Percentiles rank a stretch among this genome's conserved stretches.
These are phyloP conservation scores for Acropora tenuis DNA, from an alignment of 64 coral and sea anemone species.

Conservation along the genomic window DNA sequence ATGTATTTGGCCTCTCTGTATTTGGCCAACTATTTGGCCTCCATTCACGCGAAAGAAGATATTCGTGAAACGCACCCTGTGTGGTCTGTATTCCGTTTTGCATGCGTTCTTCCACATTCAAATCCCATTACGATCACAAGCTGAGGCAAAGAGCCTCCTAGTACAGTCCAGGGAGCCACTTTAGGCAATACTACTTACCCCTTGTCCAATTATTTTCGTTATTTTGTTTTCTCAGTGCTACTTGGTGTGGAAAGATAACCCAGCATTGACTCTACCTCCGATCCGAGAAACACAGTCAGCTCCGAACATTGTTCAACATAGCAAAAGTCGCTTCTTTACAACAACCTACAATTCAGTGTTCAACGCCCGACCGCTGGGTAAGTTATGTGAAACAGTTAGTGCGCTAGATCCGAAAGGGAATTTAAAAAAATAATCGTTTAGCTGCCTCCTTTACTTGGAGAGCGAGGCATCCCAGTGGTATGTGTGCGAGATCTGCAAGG, in stretches of 20 bases:
- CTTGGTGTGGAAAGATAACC: slow-evolving; percentile 66
- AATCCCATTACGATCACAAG: too few relatives aligned
- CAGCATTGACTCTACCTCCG: slow-evolving; percentile 20
- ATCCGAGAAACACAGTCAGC: slow-evolving; percentile 37
- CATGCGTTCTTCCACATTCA: too few relatives aligned
- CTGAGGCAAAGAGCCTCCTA: background rate
- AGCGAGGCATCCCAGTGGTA: too few relatives aligned
- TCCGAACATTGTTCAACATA: slow-evolving; percentile 56
- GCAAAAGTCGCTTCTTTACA: slow-evolving; percentile 64
- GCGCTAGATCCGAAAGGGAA: background rate
- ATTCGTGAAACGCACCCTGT: too few relatives aligned
- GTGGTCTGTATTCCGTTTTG: too few relatives aligned
- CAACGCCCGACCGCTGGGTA: slow-evolving; percentile 53
- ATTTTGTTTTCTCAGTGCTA: slow-evolving; percentile 36
- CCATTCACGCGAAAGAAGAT: too few relatives aligned
- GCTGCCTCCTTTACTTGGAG: too few relatives aligned
- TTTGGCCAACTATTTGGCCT: too few relatives aligned
- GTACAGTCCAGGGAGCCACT: background rate
- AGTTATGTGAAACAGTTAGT: background rate
- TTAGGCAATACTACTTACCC: too few relatives aligned
- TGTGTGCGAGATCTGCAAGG: too few relatives aligned
- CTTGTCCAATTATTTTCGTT: background rate
- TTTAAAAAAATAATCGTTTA: too few relatives aligned
- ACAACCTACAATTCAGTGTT: slow-evolving; percentile 70
- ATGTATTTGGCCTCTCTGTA: too few relatives aligned